Conservation (phyloP, 2,113 vertebrate species). For the Crocuta crocuta region DNA sequence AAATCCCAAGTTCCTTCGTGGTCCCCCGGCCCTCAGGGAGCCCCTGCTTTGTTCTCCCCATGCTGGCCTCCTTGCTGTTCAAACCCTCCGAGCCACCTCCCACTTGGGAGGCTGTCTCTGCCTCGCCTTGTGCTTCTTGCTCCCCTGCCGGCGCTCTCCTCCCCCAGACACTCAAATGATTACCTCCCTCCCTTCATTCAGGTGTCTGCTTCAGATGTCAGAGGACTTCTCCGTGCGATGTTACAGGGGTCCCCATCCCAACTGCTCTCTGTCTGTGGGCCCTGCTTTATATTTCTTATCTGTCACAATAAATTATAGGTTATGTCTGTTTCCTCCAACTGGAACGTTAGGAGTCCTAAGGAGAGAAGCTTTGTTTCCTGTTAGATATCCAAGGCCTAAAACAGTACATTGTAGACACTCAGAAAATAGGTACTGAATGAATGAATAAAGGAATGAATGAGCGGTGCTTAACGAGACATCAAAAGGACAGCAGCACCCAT, state of each 20-base stretch:
- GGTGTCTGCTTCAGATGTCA: background rate
- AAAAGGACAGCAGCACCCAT: background rate
- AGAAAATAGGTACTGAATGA: constrained; percentile 24
- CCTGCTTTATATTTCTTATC: background rate
- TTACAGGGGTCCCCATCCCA: background rate
- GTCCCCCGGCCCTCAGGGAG: background rate
- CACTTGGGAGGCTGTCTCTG: background rate
- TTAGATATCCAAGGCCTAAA: background rate
- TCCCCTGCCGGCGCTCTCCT: background rate
- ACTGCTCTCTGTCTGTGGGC: background rate
- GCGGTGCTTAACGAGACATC: background rate
- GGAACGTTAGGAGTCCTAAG: background rate
- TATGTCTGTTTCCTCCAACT: background rate
- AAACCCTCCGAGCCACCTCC: background rate
- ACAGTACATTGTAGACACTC: background rate
- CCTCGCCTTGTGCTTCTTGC: fast-evolving
- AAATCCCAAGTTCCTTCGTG: background rate
- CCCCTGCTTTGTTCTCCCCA: background rate
- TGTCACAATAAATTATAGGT: background rate
- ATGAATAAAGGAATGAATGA: background rate
- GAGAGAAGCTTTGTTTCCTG: background rate
- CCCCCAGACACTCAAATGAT: background rate
- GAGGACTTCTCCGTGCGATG: background rate
- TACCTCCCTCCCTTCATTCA: background rate
- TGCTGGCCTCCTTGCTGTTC: background rate